A percentile compares a stretch with the other conserved stretches of the same genome.
Evolutionary conservation across 1,140 invertebrate genomes (phyloP).

Genomic region (Caenorhabditis remanei): DNA sequence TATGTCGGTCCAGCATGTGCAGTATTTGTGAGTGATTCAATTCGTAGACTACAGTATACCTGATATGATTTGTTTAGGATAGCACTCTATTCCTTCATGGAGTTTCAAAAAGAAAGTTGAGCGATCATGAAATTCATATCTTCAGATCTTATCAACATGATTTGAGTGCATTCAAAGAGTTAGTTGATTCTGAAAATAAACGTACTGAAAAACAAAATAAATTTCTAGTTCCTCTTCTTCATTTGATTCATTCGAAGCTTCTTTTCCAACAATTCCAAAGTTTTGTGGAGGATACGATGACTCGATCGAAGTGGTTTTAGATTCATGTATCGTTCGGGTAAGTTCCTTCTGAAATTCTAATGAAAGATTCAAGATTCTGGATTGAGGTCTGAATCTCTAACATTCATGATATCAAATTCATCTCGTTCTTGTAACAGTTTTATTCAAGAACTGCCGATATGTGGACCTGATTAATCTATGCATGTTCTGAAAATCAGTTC

Average conservation of each 20-base stretch:
- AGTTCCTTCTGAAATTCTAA: background rate
- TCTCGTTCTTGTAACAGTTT: background rate
- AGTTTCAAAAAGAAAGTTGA: constrained; percentile 38
- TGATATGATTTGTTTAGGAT: constrained; percentile 24
- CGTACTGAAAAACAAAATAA: background rate
- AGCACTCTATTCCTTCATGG: constrained; percentile 62
- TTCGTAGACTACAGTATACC: too few species aligned
- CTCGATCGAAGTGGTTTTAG: constrained; percentile 59
- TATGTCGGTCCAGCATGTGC: constrained; percentile 35
- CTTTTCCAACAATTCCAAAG: constrained; percentile 45
- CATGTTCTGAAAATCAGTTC: too few species aligned
- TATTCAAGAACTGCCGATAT: background rate
- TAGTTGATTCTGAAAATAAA: background rate
- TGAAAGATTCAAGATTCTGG: too few species aligned
- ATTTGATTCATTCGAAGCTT: constrained; percentile 51
- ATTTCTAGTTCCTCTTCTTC: constrained; percentile 12
- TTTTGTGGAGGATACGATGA: constrained; percentile 59
- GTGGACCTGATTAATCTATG: too few species aligned
- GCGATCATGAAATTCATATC: constrained; percentile 5
- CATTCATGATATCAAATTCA: background rate
- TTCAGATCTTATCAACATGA: constrained; percentile 53
- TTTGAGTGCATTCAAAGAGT: constrained; percentile 46
- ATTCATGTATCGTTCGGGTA: constrained; percentile 57
- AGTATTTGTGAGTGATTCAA: constrained; percentile 1
- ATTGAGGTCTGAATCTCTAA: too few species aligned